Evolutionary conservation across 2,797 vertebrate genomes (phyloP).

Genomic region (Discoglossus pictus): DNA sequence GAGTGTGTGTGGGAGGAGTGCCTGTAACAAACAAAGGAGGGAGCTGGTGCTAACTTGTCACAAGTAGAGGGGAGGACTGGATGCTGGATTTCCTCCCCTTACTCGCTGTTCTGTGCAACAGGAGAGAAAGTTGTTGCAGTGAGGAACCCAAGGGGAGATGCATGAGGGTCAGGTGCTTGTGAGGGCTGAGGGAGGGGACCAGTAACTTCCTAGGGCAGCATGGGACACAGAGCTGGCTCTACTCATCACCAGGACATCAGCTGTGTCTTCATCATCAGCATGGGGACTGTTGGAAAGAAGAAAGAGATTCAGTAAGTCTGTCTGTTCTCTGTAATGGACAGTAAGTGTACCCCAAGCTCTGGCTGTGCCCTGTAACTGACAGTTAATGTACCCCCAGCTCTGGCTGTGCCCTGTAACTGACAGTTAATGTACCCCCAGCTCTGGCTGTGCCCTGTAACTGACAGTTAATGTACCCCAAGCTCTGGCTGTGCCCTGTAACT

Average conservation of each 20-base stretch:
- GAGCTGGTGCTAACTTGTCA: constrained; percentile 31
- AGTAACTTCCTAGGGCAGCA: constrained; percentile 14
- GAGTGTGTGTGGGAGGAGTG: constrained; percentile 20
- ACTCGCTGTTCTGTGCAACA: background rate
- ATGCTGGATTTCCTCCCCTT: background rate
- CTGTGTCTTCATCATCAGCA: constrained; percentile 32
- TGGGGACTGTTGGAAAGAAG: constrained; percentile 44
- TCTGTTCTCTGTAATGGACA: no score
- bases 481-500: no score
- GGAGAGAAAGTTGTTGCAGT: background rate
- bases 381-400: no score
- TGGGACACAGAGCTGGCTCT: constrained; percentile 42
- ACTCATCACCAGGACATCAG: constrained; percentile 6
- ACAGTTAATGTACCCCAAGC: no score
- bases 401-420: no score
- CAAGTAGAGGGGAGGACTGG: constrained; percentile 18
- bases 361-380: no score
- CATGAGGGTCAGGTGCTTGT: constrained; percentile 2
- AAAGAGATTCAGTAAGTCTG: constrained; percentile 37
- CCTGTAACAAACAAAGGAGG: constrained; percentile 4
- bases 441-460: no score
- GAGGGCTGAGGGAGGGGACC: constrained; percentile 45
- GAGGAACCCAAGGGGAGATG: background rate
- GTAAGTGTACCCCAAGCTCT: no score
- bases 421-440: no score